Percentiles rank a stretch among this genome's conserved stretches.
Evolutionary conservation across 2,797 vertebrate genomes (phyloP).

Genomic region (Chrosomus eos): DNA sequence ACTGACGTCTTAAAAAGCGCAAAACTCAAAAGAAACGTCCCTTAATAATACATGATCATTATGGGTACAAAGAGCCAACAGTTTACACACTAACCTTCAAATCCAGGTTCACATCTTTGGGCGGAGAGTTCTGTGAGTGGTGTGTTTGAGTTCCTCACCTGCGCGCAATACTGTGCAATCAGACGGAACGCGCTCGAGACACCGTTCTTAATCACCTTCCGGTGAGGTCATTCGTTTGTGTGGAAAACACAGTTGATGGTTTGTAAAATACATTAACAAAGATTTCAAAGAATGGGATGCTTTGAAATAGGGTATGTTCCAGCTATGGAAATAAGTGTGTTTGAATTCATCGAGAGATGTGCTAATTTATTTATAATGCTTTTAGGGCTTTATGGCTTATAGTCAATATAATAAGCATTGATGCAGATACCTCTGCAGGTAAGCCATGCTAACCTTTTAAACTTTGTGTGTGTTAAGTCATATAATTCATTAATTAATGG

Average conservation of each 20-base stretch:
- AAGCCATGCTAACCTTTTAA: neutral
- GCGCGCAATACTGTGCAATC: constrained; percentile 13
- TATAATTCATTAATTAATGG: neutral
- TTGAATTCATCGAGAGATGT: neutral
- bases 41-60: neutral
- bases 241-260: neutral
- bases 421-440: neutral
- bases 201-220: neutral
- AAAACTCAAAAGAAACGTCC: neutral
- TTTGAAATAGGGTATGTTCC: neutral
- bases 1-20: neutral
- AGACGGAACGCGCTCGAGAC: neutral
- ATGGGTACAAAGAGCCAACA: neutral
- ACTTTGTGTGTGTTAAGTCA: neutral
- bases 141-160: neutral
- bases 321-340: neutral
- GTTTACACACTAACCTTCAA: neutral
- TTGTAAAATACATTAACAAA: neutral
- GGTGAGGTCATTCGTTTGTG: neutral
- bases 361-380: neutral
- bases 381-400: constrained; percentile 12
- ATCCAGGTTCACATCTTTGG: neutral
- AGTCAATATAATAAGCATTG: neutral
- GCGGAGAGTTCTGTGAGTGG: neutral
- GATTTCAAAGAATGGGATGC: neutral